Conservation (phyloP, 2,113 vertebrate genomes). For the Morone chrysops region DNA sequence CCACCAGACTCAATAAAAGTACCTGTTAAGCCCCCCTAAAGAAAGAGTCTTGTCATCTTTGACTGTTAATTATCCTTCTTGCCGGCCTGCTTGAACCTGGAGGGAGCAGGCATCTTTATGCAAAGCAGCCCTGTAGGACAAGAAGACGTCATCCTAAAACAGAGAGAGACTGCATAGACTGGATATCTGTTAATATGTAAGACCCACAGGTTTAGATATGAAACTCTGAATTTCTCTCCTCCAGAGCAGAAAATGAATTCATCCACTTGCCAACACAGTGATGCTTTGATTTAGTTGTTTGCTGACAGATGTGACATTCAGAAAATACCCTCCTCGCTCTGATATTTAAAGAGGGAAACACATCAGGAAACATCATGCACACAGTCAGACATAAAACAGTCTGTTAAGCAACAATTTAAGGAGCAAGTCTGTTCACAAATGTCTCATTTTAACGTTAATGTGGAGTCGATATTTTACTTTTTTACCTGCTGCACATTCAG, state of each 20-base stretch:
- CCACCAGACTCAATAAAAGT: conserved; percentile 51
- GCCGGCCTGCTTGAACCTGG: conserved; percentile 35
- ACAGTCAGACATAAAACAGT: background rate
- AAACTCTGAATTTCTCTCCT: conserved; percentile 29
- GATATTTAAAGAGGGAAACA: conserved; percentile 1
- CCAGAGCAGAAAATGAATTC: conserved; percentile 34
- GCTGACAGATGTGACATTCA: conserved; percentile 11
- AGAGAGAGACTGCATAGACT: too few species aligned
- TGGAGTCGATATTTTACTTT: background rate
- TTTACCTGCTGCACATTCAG: background rate
- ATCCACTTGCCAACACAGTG: conserved; percentile 1
- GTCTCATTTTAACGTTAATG: background rate
- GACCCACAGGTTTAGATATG: background rate
- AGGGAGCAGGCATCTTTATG: conserved; percentile 21
- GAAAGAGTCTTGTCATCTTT: conserved; percentile 27
- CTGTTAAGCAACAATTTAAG: background rate
- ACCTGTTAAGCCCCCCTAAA: conserved; percentile 46
- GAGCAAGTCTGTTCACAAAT: background rate
- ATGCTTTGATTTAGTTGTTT: conserved; percentile 17
- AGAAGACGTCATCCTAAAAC: background rate
- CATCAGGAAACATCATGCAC: background rate
- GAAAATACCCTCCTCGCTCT: conserved; percentile 10
- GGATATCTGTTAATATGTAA: background rate
- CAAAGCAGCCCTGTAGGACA: conserved; percentile 21
- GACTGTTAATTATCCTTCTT: conserved; percentile 16